Conservation (phyloP, 2,113 vertebrate genomes). For the Phyllopteryx taeniolatus region DNA sequence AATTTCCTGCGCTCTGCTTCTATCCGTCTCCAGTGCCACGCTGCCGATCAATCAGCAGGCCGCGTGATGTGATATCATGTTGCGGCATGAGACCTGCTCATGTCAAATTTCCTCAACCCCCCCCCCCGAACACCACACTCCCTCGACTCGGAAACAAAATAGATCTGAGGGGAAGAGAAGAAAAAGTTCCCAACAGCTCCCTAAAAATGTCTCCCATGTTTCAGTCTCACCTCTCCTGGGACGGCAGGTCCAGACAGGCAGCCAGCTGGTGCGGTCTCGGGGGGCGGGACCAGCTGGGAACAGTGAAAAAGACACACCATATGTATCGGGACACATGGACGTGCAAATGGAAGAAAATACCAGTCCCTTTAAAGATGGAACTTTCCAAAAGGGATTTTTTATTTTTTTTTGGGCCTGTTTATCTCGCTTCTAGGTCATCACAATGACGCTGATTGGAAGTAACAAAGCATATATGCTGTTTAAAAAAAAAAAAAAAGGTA, state of each 20-base stretch:
- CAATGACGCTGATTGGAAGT: too few relatives aligned
- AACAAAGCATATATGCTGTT: too few relatives aligned
- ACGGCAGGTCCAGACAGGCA: conserved; percentile 30
- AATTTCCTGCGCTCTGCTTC: conserved; percentile 58
- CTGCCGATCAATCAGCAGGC: conserved; percentile 47
- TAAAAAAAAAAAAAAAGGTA: too few relatives aligned
- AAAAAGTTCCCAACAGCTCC: not conserved
- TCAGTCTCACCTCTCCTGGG: conserved; percentile 32
- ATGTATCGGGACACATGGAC: not conserved
- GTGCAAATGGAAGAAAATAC: not conserved
- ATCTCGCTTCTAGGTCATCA: too few relatives aligned
- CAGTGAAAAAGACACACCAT: not conserved
- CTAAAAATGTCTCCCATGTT: conserved; percentile 18
- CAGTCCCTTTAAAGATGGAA: not conserved
- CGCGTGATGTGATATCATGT: conserved; percentile 43
- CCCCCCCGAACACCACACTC: not conserved
- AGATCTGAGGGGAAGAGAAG: not conserved
- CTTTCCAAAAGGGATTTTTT: not conserved
- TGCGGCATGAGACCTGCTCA: conserved; percentile 29
- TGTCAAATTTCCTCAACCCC: not conserved
- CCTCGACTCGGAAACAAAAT: not conserved
- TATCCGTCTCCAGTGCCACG: conserved; percentile 50
- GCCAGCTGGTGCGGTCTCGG: conserved; percentile 43
- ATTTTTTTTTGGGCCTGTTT: too few relatives aligned
- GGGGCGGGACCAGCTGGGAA: conserved; percentile 33